Base-by-base conservation (phyloP, 2,113 vertebrate genomes). In the Takifugu flavidus region DNA sequence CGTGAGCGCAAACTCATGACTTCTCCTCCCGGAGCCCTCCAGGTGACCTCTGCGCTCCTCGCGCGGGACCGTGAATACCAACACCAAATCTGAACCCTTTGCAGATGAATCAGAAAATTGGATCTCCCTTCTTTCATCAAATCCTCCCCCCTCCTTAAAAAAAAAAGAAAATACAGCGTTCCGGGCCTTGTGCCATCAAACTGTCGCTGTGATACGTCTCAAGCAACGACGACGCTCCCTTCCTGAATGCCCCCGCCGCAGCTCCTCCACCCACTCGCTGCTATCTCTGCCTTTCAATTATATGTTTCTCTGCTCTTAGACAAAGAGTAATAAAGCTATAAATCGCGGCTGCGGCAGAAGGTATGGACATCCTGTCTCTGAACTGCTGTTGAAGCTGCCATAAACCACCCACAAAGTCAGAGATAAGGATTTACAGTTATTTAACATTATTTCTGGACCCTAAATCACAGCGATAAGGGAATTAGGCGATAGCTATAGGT, bases 381-480 rank as follows among this genome's bases (percentile, higher is more conserved):
- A 87, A 81, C 84, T 81, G 85, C 88, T 84, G 82, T 83, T 88
- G 79, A 86, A 87, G 84, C 78, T 76, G 85, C 85, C 85, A 88
- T 91, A 90, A 89, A 90, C 82, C 87, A 87, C 88, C 85, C 75
- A 82, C 83, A 82, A 84, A 88, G 85, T 84, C 89, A 82, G 74
- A 87, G 88, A 89, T 90, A 90, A 87, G 82, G 84, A 89, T 90
- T 90, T 89, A 89, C 86, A 89, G 83, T 91, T 88, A 85, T 91
- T 91, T 89, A 88, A 89, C 86, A 85, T 87, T 80, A 82, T 82
- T 71, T 59, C 25, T 76, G 71, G 80, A 68, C 74, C 70, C 15
- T 89, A 87, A 87, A 89, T 89, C 86, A 88, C 65, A 52, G 72
- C 68, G 83, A 86, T 88, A 87, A 89, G 78, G 87, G 82, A 87